phyloP scores from a whole-genome alignment of 1,140 invertebrate genomes.

The Nomia melanderi region DNA sequence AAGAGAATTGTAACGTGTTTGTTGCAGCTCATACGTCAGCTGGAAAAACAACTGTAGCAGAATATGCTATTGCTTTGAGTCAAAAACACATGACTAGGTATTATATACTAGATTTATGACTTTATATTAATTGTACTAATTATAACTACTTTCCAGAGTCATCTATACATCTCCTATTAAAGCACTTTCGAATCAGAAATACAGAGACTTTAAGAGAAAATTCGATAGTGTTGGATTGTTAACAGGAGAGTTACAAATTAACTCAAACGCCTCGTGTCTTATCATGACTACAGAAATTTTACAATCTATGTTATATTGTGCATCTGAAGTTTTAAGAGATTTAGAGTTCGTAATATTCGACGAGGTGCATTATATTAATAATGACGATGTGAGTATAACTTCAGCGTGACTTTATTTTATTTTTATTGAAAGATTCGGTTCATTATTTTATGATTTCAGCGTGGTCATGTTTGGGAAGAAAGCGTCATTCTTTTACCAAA shows the following conservation, averaged over 20 bases:
- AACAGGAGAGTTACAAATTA: conserved; percentile 98
- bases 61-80: conserved; percentile 98
- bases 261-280: conserved; percentile 95
- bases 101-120: neutral
- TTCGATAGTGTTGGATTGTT: conserved; percentile 97
- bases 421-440: conserved; percentile 15
- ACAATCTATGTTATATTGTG: conserved; percentile 97
- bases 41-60: conserved; percentile 99
- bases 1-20: conserved; percentile 97
- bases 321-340: conserved; percentile 96
- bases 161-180: conserved; percentile 99
- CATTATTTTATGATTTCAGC: conserved; percentile 77
- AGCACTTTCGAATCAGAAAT: conserved; percentile 99
- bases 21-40: conserved; percentile 99
- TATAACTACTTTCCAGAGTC: conserved; percentile 84
- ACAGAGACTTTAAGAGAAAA: conserved; percentile 95
- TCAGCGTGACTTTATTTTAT: neutral
- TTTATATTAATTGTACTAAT: neutral
- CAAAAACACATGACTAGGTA: conserved; percentile 95
- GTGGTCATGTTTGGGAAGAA: conserved; percentile 99
- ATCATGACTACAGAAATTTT: conserved; percentile 99
- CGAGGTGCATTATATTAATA: conserved; percentile 99
- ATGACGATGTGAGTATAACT: conserved; percentile 89
- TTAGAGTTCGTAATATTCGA: conserved; percentile 99
- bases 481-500: conserved; percentile 97